Evolutionary conservation across 2,797 vertebrate species (phyloP), one percentile per base, ranked within the genome.

Genomic region (Buphagus erythrorhynchus): DNA sequence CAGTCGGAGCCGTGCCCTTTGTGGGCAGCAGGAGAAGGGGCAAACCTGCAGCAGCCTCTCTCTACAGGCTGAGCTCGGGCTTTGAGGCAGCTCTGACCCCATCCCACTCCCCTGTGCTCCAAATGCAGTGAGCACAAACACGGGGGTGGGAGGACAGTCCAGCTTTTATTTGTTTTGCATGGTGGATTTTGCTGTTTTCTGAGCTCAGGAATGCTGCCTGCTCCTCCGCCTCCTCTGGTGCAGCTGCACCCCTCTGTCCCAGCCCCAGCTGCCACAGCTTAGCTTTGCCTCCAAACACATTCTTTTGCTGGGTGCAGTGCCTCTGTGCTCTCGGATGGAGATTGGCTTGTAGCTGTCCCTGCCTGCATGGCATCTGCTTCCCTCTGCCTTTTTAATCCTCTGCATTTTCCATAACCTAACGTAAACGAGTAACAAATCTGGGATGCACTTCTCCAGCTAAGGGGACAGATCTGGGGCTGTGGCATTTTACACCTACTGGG

Each of bases 291-390:
- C 85, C 87, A 86, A 95, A 95, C 62, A 66, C 90, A 85, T 95
- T 97, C 94, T 94, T 96, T 65, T 66, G 84, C 72, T 77, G 96
- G 90, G 90, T 93, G 97, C 89, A 93, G 89, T 67, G 88, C 42
- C 59, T 78, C 75, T 54, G 40, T 6, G 10, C 62, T 69, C 68
- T 86, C 3, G 0, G 35, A 72, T 42, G 61, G 80, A 59, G 42
- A 67, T 8, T 48, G 80, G 83, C 69, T 85, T 77, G 43, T 67
- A 51, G n/a, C 45, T 66, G 43, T 48, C 49, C 26, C 54, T 91
- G 59, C 29, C 69, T 52, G 69, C 21, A 20, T 57, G 42, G 54
- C 65, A 49, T 93, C 93, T 96, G 86, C 76, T 92, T 93, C 78
- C 42, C 46, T 88, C 59, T 61, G 49, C 59, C 79, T 75, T 62